A percentile compares a stretch with the other conserved stretches of the same genome.
These are phyloP conservation scores for Chalcis sispes DNA, from an alignment of 2,888 invertebrate genomes.

Conservation along the genomic window DNA sequence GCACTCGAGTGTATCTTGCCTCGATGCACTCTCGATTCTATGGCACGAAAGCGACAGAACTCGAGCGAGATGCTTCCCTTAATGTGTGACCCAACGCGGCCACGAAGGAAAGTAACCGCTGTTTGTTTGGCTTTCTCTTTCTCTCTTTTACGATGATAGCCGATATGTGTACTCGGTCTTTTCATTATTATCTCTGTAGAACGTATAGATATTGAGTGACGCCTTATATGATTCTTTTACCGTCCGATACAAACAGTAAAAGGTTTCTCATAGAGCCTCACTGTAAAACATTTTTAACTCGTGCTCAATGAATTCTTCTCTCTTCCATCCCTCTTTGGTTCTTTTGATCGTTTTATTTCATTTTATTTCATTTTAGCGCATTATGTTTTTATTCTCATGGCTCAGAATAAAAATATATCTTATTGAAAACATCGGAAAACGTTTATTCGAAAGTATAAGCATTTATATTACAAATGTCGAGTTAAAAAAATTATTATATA, in stretches of 20 bases:
- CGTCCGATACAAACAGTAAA: background rate
- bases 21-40: slow-evolving; percentile 37
- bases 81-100: background rate
- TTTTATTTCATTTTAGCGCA: background rate
- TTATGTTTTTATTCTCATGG: too few relatives aligned
- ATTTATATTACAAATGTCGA: too few relatives aligned
- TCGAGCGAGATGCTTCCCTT: background rate
- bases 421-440: too few relatives aligned
- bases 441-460: too few relatives aligned
- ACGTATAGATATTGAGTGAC: too few relatives aligned
- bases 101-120: slow-evolving; percentile 2
- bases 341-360: background rate
- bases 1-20: slow-evolving; percentile 13
- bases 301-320: too few relatives aligned
- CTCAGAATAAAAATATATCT: too few relatives aligned
- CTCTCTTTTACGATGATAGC: slow-evolving; percentile 9
- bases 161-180: slow-evolving; percentile 42
- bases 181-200: slow-evolving; percentile 21
- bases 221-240: slow-evolving; percentile 30
- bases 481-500: too few relatives aligned
- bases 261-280: too few relatives aligned
- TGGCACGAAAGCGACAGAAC: background rate
- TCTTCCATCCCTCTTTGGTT: too few relatives aligned
- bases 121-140: slow-evolving; percentile 15
- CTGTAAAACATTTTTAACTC: slow-evolving; percentile 5